Evolutionary conservation across 1,140 invertebrate genomes (phyloP).

Genomic region (Spodoptera litura): DNA sequence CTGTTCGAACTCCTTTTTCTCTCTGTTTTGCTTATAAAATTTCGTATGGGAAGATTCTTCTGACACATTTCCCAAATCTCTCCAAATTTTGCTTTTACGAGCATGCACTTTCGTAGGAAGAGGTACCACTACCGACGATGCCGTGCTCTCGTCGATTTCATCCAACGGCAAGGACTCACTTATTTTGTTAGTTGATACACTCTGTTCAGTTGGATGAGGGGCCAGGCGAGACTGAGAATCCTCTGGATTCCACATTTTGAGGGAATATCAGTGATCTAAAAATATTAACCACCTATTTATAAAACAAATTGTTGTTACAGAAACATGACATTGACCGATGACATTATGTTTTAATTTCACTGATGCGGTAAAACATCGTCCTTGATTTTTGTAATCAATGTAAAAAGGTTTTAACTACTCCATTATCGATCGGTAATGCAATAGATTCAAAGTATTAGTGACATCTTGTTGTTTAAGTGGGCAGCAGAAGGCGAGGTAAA

Average conservation of each 20-base stretch:
- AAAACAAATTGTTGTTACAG: no score
- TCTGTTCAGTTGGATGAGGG: no score
- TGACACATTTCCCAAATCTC: slow-evolving; percentile 49
- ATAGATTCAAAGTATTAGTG: slow-evolving; percentile 41
- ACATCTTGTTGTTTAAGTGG: slow-evolving; percentile 45
- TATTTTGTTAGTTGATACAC: no score
- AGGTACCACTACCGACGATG: background rate
- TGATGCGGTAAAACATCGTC: background rate
- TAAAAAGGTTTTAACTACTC: background rate
- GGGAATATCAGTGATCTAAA: no score
- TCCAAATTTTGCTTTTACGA: background rate
- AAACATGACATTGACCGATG: background rate
- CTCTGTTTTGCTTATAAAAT: slow-evolving; percentile 55
- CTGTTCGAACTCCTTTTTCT: slow-evolving; percentile 51
- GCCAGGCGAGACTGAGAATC: no score
- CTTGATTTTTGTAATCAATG: background rate
- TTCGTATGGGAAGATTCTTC: slow-evolving; percentile 67
- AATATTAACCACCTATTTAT: no score
- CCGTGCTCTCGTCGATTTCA: background rate
- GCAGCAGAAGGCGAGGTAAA: slow-evolving; percentile 62
- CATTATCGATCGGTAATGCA: slow-evolving; percentile 39
- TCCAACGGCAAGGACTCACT: no score
- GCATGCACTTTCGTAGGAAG: no score
- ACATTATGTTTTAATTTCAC: background rate
- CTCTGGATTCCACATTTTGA: no score